Evolutionary conservation across 2,113 vertebrate species (phyloP).

Genomic region (Bos indicus): DNA sequence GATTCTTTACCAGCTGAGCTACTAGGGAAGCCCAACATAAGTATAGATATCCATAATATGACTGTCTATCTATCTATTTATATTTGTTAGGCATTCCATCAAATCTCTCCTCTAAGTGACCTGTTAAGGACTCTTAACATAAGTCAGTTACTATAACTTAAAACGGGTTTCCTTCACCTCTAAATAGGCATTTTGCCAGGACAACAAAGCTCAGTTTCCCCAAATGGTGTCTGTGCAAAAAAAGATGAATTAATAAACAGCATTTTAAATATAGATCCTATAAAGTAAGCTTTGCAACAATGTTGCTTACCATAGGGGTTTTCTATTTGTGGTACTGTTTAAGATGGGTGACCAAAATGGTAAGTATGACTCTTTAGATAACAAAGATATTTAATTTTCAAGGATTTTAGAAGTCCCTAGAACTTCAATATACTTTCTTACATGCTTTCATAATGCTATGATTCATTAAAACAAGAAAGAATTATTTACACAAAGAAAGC

Average conservation of each 20-base stretch:
- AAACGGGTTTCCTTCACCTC: background rate
- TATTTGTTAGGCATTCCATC: background rate
- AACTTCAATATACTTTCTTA: background rate
- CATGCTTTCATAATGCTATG: background rate
- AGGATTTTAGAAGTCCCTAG: too few species aligned
- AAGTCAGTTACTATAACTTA: background rate
- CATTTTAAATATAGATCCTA: background rate
- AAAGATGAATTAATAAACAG: background rate
- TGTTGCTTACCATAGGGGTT: background rate
- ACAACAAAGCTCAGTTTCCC: background rate
- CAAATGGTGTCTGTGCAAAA: background rate
- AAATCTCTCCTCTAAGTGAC: background rate
- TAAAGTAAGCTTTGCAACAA: background rate
- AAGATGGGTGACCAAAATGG: background rate
- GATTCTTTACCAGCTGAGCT: background rate
- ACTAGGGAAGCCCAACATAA: background rate
- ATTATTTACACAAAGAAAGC: background rate
- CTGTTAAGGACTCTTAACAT: background rate
- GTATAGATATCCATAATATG: background rate
- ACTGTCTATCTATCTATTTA: background rate
- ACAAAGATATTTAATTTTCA: background rate
- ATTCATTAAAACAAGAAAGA: background rate
- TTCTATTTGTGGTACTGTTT: background rate
- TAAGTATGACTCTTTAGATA: background rate
- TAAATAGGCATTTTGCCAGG: background rate